phyloP scores from a whole-genome alignment of 1,140 invertebrate genomes.

The Bombus pyrosoma region DNA sequence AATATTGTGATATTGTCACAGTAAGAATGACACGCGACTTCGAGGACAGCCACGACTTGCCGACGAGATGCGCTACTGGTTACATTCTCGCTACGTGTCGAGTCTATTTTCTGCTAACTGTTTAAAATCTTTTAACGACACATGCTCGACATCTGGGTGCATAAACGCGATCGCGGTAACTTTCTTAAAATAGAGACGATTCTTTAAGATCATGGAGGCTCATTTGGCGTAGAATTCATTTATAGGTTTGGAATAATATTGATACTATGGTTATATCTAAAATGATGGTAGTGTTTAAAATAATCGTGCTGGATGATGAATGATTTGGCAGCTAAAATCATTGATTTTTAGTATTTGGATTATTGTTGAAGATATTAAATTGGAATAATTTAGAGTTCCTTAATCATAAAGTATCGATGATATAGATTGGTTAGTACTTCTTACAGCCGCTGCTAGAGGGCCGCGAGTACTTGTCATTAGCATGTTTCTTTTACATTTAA shows the following conservation, averaged over 20 bases:
- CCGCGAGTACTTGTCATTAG: too few relatives aligned
- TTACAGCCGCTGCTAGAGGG: neutral
- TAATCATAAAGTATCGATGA: neutral
- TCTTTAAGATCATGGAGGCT: neutral
- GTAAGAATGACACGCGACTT: neutral
- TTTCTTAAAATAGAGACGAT: conserved; percentile 61
- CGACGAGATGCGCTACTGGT: neutral
- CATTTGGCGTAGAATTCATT: too few relatives aligned
- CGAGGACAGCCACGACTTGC: too few relatives aligned
- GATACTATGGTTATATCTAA: neutral
- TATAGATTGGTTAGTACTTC: neutral
- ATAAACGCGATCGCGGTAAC: conserved; percentile 42
- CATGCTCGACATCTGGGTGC: conserved; percentile 62
- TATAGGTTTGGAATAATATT: neutral
- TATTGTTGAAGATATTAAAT: neutral
- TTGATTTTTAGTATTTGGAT: conserved; percentile 17
- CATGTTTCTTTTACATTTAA: too few relatives aligned
- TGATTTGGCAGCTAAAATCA: neutral
- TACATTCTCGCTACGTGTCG: neutral
- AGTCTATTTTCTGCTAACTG: conserved; percentile 62
- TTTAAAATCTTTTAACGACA: conserved; percentile 50
- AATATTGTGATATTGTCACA: neutral
- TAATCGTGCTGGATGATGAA: neutral
- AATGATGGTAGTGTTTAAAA: neutral
- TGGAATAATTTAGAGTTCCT: neutral